A percentile compares a stretch with the other conserved stretches of the same genome.
These are phyloP conservation scores for Cherax quadricarinatus DNA, from an alignment of 1,140 invertebrate species.

Conservation along the genomic window DNA sequence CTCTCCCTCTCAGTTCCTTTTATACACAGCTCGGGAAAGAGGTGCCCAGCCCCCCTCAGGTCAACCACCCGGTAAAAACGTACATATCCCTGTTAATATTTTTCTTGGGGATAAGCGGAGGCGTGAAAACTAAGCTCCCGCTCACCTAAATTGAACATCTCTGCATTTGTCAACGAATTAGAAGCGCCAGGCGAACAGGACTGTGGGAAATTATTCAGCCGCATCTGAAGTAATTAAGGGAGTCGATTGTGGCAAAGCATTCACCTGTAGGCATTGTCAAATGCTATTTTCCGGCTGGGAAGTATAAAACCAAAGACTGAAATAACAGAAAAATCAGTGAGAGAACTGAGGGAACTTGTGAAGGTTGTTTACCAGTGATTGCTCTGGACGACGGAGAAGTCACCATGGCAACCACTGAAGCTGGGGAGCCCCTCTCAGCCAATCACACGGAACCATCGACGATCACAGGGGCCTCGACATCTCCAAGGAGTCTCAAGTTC, in stretches of 20 bases:
- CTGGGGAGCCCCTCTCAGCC: neutral
- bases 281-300: neutral
- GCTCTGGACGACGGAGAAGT: neutral
- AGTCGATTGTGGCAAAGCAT: neutral
- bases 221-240: neutral
- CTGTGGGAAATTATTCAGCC: neutral
- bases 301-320: neutral
- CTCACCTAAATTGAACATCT: too few species aligned
- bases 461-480: too few species aligned
- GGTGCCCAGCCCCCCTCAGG: neutral
- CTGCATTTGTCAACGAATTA: too few species aligned
- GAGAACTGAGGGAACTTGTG: neutral
- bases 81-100: too few species aligned
- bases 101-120: too few species aligned
- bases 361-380: neutral
- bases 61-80: too few species aligned
- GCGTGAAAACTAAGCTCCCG: too few species aligned
- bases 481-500: neutral
- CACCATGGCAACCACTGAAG: neutral
- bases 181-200: neutral
- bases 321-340: neutral
- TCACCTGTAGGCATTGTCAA: neutral
- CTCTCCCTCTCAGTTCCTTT: conserved; percentile 14
- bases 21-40: neutral
- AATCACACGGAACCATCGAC: neutral